Evolutionary conservation across 2,888 invertebrate species (phyloP).

Genomic region (Zygothrica quintamaculata): DNA sequence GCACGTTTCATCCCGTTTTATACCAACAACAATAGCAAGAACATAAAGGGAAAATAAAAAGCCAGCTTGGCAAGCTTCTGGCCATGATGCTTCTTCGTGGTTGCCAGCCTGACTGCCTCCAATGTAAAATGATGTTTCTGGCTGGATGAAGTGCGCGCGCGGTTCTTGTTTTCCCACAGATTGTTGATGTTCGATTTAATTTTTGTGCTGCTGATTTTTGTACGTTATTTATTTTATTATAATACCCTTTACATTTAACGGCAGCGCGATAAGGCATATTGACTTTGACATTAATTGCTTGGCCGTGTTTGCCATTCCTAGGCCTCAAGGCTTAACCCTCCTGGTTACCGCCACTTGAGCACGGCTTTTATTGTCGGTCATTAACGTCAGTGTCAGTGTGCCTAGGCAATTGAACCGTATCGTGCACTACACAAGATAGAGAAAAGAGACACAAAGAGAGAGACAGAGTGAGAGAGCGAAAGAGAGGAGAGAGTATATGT

Average conservation of each 20-base stretch:
- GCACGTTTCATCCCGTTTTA: neutral
- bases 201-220: constrained; percentile 75
- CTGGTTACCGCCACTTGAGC: constrained; percentile 68
- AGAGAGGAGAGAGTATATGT: too few relatives aligned
- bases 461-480: neutral
- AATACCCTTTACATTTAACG: constrained; percentile 78
- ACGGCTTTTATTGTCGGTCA: constrained; percentile 78
- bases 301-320: constrained; percentile 48
- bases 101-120: constrained; percentile 24
- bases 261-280: constrained; percentile 76
- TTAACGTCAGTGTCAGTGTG: constrained; percentile 64
- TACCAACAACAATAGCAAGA: too few relatives aligned
- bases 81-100: constrained; percentile 27
- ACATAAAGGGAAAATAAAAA: too few relatives aligned
- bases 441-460: too few relatives aligned
- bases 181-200: constrained; percentile 78
- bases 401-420: constrained; percentile 20
- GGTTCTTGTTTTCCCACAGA: constrained; percentile 57
- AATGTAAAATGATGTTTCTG: constrained; percentile 32
- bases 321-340: constrained; percentile 35
- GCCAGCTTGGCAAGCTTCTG: constrained; percentile 6
- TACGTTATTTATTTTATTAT: constrained; percentile 76
- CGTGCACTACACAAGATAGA: too few relatives aligned
- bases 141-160: neutral
- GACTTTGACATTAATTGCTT: constrained; percentile 76